These are phyloP conservation scores for Neodiprion virginianus DNA, from an alignment of 1,140 invertebrate species.

Conservation along the genomic window DNA sequence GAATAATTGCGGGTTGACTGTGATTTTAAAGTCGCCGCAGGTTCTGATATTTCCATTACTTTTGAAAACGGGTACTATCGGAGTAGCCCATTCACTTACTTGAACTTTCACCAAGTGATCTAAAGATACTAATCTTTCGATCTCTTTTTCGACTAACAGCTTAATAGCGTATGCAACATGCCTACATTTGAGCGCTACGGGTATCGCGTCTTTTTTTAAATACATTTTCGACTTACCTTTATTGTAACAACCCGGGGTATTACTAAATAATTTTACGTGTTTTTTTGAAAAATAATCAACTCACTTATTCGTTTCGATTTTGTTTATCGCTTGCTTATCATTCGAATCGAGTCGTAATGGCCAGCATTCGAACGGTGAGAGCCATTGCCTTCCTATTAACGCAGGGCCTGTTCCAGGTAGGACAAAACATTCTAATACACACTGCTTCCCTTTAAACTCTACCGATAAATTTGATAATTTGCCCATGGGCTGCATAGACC, in stretches of 20 bases:
- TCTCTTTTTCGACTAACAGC: constrained; percentile 36
- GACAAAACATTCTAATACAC: constrained; percentile 5
- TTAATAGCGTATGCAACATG: constrained; percentile 38
- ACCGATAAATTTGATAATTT: neutral
- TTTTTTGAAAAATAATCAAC: neutral
- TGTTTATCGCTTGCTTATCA: neutral
- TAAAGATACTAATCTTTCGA: constrained; percentile 35
- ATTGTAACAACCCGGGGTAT: neutral
- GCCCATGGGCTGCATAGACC: neutral
- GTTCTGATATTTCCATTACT: neutral
- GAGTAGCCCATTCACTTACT: constrained; percentile 51
- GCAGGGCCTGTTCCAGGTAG: neutral
- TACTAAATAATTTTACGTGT: neutral
- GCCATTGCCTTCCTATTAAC: constrained; percentile 9
- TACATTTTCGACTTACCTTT: neutral
- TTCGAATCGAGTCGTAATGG: neutral
- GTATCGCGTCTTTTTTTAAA: neutral
- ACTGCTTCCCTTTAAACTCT: neutral
- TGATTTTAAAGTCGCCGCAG: constrained; percentile 8
- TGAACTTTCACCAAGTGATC: constrained; percentile 48
- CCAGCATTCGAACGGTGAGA: neutral
- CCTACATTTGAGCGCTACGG: constrained; percentile 14
- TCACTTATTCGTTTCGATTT: neutral
- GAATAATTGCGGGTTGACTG: neutral
- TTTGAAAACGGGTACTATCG: constrained; percentile 48